Percentiles rank a stretch among this genome's conserved stretches.
These are phyloP conservation scores for Carpatolechia fugitivella DNA, from an alignment of 2,888 invertebrate genomes.

Conservation along the genomic window DNA sequence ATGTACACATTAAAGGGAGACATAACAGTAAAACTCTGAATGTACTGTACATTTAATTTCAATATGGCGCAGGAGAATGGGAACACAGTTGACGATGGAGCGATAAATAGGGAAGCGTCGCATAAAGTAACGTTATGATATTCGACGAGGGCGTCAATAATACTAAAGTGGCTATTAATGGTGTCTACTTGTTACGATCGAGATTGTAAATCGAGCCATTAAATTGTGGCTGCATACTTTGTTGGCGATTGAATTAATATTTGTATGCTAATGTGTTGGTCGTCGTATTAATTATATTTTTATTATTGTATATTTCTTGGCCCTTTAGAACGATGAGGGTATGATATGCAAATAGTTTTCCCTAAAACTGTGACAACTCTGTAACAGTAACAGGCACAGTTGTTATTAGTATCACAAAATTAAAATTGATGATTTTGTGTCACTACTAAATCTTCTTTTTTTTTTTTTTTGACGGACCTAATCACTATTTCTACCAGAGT, in stretches of 20 bases:
- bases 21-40: conserved; percentile 6
- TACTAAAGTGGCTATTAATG: not conserved
- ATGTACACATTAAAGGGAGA: not conserved
- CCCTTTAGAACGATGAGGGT: no score
- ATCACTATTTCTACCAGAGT: no score
- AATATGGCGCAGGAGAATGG: conserved; percentile 4
- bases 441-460: no score
- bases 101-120: conserved; percentile 40
- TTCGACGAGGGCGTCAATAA: conserved; percentile 29
- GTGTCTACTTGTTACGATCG: conserved; percentile 1
- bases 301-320: no score
- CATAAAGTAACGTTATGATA: conserved; percentile 49
- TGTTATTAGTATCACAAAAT: no score
- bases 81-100: conserved; percentile 31
- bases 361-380: no score
- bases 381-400: no score
- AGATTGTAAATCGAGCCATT: not conserved
- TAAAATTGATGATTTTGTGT: no score
- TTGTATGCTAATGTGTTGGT: no score
- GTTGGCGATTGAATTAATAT: not conserved
- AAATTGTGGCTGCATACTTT: not conserved
- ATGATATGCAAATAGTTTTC: no score
- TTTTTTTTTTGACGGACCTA: no score
- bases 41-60: conserved; percentile 4
- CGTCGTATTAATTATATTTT: no score